These are phyloP conservation scores for Coenobita brevimanus DNA, from an alignment of 1,140 invertebrate species.

Conservation along the genomic window DNA sequence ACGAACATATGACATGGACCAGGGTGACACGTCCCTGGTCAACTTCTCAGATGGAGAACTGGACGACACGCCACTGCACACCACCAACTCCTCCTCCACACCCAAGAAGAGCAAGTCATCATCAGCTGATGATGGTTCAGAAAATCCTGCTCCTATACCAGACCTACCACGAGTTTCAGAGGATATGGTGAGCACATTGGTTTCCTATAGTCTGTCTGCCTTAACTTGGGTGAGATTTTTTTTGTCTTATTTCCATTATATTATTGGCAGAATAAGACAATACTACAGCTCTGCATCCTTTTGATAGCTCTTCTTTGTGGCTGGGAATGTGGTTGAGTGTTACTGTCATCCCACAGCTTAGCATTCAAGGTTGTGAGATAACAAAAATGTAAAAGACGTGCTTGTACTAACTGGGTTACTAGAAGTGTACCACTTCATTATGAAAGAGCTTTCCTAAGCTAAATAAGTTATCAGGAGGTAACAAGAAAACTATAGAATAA, in stretches of 20 bases:
- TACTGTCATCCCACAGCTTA: too few species aligned
- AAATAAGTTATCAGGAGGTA: too few species aligned
- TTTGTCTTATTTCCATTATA: not conserved
- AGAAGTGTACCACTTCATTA: too few species aligned
- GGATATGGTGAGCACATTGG: conserved; percentile 67
- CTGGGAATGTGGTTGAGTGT: too few species aligned
- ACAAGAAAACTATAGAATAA: too few species aligned
- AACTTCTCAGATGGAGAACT: conserved; percentile 68
- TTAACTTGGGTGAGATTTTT: too few species aligned
- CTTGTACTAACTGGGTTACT: too few species aligned
- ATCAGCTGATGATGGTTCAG: conserved; percentile 12
- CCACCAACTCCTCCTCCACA: conserved; percentile 18
- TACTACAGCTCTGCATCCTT: not conserved
- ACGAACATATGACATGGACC: conserved; percentile 65
- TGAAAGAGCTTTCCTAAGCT: too few species aligned
- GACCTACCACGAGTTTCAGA: conserved; percentile 67
- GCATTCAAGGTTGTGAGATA: too few species aligned
- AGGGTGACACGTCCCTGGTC: conserved; percentile 53
- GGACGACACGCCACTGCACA: conserved; percentile 55
- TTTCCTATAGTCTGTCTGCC: too few species aligned
- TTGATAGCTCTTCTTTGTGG: too few species aligned
- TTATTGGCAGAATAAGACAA: not conserved
- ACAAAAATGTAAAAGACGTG: too few species aligned
- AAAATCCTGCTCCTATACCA: conserved; percentile 61
- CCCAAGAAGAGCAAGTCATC: conserved; percentile 44